Evolutionary conservation across 2,113 vertebrate genomes (phyloP).

Genomic region (Platanista minor): DNA sequence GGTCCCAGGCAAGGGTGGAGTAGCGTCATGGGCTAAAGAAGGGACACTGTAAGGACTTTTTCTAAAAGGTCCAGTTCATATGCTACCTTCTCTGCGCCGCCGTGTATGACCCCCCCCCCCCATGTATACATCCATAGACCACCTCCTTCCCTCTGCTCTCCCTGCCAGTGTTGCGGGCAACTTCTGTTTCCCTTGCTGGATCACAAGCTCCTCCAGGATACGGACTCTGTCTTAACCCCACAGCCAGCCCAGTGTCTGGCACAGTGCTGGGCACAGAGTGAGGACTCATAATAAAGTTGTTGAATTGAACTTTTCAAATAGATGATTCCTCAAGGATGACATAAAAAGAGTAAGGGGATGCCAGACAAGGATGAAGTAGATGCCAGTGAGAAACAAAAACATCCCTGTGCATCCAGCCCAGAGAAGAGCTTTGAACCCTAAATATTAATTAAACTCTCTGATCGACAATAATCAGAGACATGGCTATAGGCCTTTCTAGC

Average conservation of each 20-base stretch:
- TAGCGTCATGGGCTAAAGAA: background rate
- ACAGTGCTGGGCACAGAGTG: background rate
- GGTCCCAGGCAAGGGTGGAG: background rate
- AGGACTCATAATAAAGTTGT: background rate
- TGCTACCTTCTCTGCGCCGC: background rate
- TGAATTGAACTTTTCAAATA: slow-evolving; percentile 9
- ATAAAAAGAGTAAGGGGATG: background rate
- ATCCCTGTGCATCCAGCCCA: slow-evolving; percentile 21
- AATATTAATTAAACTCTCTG: slow-evolving; percentile 72
- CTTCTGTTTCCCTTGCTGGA: background rate
- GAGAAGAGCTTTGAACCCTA: slow-evolving; percentile 69
- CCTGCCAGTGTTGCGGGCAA: background rate
- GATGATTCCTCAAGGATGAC: background rate
- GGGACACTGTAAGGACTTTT: background rate
- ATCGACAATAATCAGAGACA: slow-evolving; percentile 42
- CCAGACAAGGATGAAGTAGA: background rate
- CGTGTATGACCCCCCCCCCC: accelerated
- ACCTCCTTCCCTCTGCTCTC: background rate
- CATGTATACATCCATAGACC: accelerated
- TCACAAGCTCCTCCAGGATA: background rate
- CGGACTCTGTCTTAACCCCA: background rate
- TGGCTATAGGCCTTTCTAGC: slow-evolving; percentile 42
- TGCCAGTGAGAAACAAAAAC: slow-evolving; percentile 18
- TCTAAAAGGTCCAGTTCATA: background rate
- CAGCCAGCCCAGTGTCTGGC: background rate